Conservation (phyloP, 2,113 vertebrate genomes). For the Peromyscus maniculatus region DNA sequence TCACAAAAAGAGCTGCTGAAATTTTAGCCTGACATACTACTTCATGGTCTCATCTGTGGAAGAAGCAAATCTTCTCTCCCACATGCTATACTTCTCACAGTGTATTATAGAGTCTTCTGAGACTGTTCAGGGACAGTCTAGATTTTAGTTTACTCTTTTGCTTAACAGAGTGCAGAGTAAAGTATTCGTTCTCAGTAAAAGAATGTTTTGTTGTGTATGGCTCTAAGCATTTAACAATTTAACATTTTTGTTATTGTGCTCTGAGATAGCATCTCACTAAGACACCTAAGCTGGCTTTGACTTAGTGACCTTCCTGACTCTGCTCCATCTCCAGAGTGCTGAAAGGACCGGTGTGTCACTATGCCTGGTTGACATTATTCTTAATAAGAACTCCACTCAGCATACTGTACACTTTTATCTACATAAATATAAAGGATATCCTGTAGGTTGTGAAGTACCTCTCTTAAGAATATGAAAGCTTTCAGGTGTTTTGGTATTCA, state of each 20-base stretch:
- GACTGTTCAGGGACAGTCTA: not conserved
- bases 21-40: not conserved
- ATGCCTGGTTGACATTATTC: not conserved
- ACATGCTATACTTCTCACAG: not conserved
- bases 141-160: not conserved
- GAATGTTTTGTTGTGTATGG: not conserved
- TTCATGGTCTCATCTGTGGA: conserved; percentile 29
- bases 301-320: not conserved
- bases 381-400: conserved; percentile 38
- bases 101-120: not conserved
- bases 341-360: not conserved
- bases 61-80: not conserved
- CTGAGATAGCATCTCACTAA: not conserved
- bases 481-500: conserved; percentile 40
- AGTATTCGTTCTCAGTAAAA: conserved; percentile 13
- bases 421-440: conserved; percentile 39
- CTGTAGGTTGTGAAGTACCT: not conserved
- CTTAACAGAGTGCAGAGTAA: not conserved
- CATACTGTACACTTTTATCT: conserved; percentile 17
- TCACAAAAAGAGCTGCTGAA: conserved; percentile 24
- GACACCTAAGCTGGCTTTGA: not conserved
- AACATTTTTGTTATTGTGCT: not conserved
- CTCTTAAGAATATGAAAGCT: conserved; percentile 25
- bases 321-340: not conserved
- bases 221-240: not conserved